phyloP scores from a whole-genome alignment of 2,797 vertebrate genomes.

The Gouania willdenowi region DNA sequence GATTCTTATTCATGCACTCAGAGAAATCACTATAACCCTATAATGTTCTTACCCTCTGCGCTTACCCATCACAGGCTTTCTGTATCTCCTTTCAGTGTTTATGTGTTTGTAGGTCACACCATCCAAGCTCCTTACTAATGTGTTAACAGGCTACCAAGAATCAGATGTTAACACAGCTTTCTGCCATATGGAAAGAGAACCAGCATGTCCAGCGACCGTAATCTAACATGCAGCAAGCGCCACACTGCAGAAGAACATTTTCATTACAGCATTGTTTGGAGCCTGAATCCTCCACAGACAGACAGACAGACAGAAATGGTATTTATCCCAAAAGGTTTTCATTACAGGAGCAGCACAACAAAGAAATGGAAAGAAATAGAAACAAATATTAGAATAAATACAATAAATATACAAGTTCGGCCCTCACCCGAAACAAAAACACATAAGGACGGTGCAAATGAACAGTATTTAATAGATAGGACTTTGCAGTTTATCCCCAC shows the following conservation, averaged over 20 bases:
- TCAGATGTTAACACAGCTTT: constrained; percentile 30
- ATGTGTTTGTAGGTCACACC: constrained; percentile 1
- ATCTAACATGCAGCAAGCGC: constrained; percentile 17
- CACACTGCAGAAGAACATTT: constrained; percentile 35
- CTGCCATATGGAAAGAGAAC: constrained; percentile 8
- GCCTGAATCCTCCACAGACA: too few relatives aligned
- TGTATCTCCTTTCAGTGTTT: constrained; percentile 6
- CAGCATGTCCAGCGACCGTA: constrained; percentile 6
- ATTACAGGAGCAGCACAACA: too few relatives aligned
- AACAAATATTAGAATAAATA: too few relatives aligned
- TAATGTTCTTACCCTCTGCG: constrained; percentile 47
- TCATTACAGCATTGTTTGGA: not conserved
- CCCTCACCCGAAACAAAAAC: too few relatives aligned
- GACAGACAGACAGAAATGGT: too few relatives aligned
- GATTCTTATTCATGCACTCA: constrained; percentile 58
- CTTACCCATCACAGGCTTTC: constrained; percentile 15
- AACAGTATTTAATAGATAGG: too few relatives aligned
- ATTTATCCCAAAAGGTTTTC: too few relatives aligned
- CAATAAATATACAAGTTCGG: too few relatives aligned
- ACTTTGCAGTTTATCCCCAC: too few relatives aligned
- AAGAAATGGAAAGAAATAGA: too few relatives aligned
- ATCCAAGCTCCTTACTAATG: constrained; percentile 29
- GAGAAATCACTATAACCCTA: constrained; percentile 41
- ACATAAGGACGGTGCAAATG: too few relatives aligned
- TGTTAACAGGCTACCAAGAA: constrained; percentile 22